Evolutionary conservation across 2,113 vertebrate species (phyloP), one percentile per base, ranked within the genome.

Genomic region (Aegotheles bennettii): DNA sequence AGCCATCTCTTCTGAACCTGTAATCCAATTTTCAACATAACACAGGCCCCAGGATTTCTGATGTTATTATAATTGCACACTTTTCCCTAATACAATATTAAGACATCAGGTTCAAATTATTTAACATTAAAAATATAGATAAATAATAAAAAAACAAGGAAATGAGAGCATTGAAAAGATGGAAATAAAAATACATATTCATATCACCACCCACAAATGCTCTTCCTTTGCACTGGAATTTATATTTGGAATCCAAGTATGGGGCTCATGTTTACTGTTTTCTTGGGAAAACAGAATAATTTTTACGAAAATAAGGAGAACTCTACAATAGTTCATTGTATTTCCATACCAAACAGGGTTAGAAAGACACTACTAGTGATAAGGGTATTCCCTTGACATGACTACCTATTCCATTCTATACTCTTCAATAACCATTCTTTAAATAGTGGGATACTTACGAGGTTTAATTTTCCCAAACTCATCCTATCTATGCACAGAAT

Each of bases 391-490:
- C 51, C 68, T 74, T 89, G 60, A 78, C 20, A 31, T 29, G 35
- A 63, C 31, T 77, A 70, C 31, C 47, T 91, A 60, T 80, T 92
- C 64, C 21, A 45, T n/a, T 9, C 24, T 24, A 60, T 56, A 48
- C 31, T 64, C 61, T 89, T 88, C 69, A 84, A 64, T 51, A 89
- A 57, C 16, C 9, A 45, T 54, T 87, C 42, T 47, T 93, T 59
- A 53, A 89, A 81, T 4, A 87, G 33, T 60, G 38, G 64, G 65
- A 84, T 26, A 71, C 16, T 71, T 36, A 67, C 16, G 70, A 35
- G 9, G 21, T 86, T 90, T 93, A 47, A 81, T 86, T 92, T 92
- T 84, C 47, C 33, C 24, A 40, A 78, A 92, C 24, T 63, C 61
- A 63, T 69, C 50, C 68, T 63, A n/a, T 76, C 50, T 88, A 47